Base-by-base conservation (phyloP, 2,113 vertebrate species). In the Chlorodrepanis virens region DNA sequence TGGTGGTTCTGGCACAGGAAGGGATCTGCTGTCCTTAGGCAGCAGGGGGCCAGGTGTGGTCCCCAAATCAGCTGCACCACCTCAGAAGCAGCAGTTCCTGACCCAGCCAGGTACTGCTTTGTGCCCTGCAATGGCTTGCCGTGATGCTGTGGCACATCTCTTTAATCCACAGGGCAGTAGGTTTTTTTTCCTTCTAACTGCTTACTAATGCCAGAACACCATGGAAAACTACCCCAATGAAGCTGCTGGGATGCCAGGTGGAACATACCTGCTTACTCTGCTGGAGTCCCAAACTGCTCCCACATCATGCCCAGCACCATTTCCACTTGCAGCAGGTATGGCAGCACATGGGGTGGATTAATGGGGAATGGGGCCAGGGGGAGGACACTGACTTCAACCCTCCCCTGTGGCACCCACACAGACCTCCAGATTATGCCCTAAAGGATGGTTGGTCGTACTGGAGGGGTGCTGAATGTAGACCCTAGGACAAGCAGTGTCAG, bases 141-240 rank as follows among this genome's bases (percentile, higher is more conserved):
- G 5, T 5, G 20, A 16, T 70, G 24, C 52, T 19, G 56, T 5
- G 9, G 19, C 39, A 25, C 2, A 6, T 28, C 29, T 53, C 57
- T 14, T 5, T 45, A 79, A 52, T 44, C 20, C 15, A 2, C 5
- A 39, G 42, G 29, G 8, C 35, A 52, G 21, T 9, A 23, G 10
- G 24, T 0, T 0, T 33, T 77, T 83, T 88, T 12, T 3, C 10
- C 27, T 75, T 49, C 42, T 40, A 31, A 54, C 19, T 50, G 23
- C 35, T 72, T 60, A 60, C 20, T 29, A 45, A 39, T 5, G 5
- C 24, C 6, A 18, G 49, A 83, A 42, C 47, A 50, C 17, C 23
- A 14, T 2, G 1, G 42, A 50, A 88, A 88, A 40, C 23, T 5
- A 2, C 4, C 6, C 12, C 6, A 20, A 0, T 21, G 0, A 4